These are phyloP conservation scores for Myotis brandtii DNA, from an alignment of 2,113 vertebrate genomes.

Conservation along the genomic window DNA sequence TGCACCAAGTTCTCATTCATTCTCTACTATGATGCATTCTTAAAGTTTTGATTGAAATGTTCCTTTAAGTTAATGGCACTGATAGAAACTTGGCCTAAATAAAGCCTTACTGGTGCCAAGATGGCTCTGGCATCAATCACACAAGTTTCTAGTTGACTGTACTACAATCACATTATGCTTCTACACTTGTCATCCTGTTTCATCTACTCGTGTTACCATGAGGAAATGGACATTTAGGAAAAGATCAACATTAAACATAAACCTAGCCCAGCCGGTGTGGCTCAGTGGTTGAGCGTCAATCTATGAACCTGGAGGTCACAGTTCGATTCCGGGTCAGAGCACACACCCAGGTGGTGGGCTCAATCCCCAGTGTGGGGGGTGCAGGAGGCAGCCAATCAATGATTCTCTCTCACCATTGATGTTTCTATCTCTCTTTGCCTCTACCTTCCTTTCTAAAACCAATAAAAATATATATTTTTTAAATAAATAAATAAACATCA, in stretches of 20 bases:
- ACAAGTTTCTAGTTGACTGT: background rate
- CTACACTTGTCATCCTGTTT: background rate
- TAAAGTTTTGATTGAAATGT: background rate
- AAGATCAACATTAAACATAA: background rate
- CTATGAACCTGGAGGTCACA: too few species aligned
- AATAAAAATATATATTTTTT: too few species aligned
- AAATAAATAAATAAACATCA: background rate
- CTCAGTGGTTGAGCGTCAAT: too few species aligned
- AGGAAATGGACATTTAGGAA: background rate
- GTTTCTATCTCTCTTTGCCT: too few species aligned
- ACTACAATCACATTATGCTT: background rate
- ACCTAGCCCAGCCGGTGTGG: too few species aligned
- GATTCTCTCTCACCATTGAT: too few species aligned
- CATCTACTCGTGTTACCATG: background rate
- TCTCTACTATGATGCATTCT: background rate
- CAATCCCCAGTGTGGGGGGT: too few species aligned
- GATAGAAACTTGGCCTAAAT: background rate
- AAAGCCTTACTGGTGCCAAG: background rate
- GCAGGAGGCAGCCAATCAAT: too few species aligned
- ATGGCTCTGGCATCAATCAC: background rate
- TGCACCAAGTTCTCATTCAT: background rate
- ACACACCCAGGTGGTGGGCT: too few species aligned
- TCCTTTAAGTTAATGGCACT: background rate
- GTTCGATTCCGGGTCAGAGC: too few species aligned
- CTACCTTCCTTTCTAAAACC: too few species aligned